These are phyloP conservation scores for Rynchops niger DNA, from an alignment of 2,113 vertebrate species.

Conservation along the genomic window DNA sequence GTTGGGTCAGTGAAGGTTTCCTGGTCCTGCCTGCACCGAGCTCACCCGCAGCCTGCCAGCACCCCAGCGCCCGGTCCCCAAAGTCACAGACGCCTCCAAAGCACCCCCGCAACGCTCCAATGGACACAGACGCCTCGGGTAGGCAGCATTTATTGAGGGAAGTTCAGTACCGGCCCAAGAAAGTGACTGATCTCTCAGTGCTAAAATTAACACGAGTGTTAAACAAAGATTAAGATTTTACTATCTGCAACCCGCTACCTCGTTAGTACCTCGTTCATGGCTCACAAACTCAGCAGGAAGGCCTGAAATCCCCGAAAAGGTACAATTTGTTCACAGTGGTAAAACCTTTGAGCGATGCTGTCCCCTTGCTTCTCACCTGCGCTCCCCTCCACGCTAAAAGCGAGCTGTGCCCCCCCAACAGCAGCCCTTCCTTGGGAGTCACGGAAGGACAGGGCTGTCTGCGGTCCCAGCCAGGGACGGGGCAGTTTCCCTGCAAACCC, in stretches of 20 bases:
- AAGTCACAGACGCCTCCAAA: not conserved
- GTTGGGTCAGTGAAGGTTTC: not conserved
- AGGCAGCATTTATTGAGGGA: constrained; percentile 31
- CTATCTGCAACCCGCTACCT: not conserved
- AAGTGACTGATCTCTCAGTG: not conserved
- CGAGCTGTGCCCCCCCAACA: fast-evolving
- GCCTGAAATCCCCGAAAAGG: not conserved
- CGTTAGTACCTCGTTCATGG: not conserved
- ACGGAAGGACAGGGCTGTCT: not conserved
- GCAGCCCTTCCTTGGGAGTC: not conserved
- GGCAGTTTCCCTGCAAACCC: not conserved
- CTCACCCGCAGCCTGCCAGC: fast-evolving
- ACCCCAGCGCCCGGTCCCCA: not conserved
- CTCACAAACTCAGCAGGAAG: constrained; percentile 51
- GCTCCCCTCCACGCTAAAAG: not conserved
- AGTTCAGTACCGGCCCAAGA: not conserved
- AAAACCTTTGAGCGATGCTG: not conserved
- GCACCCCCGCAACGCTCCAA: not conserved
- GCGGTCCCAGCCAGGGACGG: not conserved
- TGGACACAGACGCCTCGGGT: not conserved
- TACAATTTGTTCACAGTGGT: not conserved
- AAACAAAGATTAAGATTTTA: not conserved
- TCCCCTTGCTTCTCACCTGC: not conserved
- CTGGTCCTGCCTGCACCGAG: not conserved
- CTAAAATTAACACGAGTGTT: not conserved